phyloP scores from a whole-genome alignment of 2,888 invertebrate genomes.

The Lochmaea crataegi region DNA sequence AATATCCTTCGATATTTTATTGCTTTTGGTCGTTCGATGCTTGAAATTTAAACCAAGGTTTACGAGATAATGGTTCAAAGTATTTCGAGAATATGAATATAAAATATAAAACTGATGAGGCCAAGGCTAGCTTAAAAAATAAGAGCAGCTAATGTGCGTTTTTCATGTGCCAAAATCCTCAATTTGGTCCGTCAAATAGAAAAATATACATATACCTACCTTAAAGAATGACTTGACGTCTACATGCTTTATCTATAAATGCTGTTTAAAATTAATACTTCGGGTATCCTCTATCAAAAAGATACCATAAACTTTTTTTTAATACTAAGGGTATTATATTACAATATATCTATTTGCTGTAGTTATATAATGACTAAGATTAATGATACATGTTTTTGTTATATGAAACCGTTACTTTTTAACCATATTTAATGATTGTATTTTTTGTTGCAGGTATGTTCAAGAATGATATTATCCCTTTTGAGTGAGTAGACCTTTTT shows the following conservation, averaged over 20 bases:
- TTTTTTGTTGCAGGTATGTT: slow-evolving; percentile 50
- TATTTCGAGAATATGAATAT: too few relatives aligned
- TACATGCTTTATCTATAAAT: neutral
- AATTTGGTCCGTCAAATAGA: too few relatives aligned
- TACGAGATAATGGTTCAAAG: too few relatives aligned
- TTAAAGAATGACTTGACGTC: too few relatives aligned
- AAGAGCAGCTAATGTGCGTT: too few relatives aligned
- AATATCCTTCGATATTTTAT: too few relatives aligned
- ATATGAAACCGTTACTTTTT: slow-evolving; percentile 38
- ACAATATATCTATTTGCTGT: slow-evolving; percentile 6
- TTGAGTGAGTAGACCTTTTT: slow-evolving; percentile 37
- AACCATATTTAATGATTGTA: slow-evolving; percentile 37
- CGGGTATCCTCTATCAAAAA: neutral
- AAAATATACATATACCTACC: too few relatives aligned
- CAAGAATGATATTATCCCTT: slow-evolving; percentile 28
- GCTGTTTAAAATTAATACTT: neutral
- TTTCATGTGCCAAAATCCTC: too few relatives aligned
- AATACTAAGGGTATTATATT: neutral
- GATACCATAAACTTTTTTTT: neutral
- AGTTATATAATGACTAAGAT: slow-evolving; percentile 25
- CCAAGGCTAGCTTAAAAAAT: too few relatives aligned
- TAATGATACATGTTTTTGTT: slow-evolving; percentile 31
- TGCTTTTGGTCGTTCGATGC: too few relatives aligned
- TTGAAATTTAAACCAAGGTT: too few relatives aligned
- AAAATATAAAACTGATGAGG: too few relatives aligned